Base-by-base conservation (phyloP, 1,140 invertebrate genomes). In the Cyphomyrmex costatus region DNA sequence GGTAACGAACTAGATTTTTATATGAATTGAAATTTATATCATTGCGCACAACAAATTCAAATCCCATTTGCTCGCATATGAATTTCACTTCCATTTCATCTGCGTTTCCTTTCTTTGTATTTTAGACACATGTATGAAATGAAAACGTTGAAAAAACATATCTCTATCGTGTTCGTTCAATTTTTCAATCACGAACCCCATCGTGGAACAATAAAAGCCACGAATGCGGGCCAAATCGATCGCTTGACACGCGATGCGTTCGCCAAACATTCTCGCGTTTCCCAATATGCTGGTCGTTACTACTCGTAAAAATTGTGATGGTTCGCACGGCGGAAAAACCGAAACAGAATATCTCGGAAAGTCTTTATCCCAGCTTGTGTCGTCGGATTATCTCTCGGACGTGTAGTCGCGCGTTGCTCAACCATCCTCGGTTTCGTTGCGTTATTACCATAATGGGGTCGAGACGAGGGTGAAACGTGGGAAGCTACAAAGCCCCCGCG, bases 391-490 rank as follows among this genome's bases (percentile, higher is more conserved):
- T 53, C 56, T 68, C 16, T 36, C 24, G 74, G 21, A 61, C 74
- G 36, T 77, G 63, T 24, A 53, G 8, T 73, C 16, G 33, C 56
- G 42, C 61, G n/a, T 27, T n/a, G 46, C 19, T 68, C 49, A 79
- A 53, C 60, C n/a, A n/a, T n/a, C 27, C 16, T 30, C 46, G 14
- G 46, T 16, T 42, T 79, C 61, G 46, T 56, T 24, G 30, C 63
- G 65, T 70, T 70, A 80, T 80, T 80, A 80, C 49, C 63, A 70
- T 70, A 80, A 68, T 80, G 30, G 42, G 36, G 19, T 61, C 21
- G 74, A 78, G 24, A 78, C 30, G 30, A 77, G 36, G 19, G 24
- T 33, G 56, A 21, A 10, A 76, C 21, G 73, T 60, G 33, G 30
- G 16, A 80, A 42, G 49, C 49, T 68, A 80, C 78, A 70, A 80